Evolutionary conservation across 1,140 invertebrate genomes (phyloP), one percentile per base, ranked within the genome.

Genomic region (Drosophila subobscura): DNA sequence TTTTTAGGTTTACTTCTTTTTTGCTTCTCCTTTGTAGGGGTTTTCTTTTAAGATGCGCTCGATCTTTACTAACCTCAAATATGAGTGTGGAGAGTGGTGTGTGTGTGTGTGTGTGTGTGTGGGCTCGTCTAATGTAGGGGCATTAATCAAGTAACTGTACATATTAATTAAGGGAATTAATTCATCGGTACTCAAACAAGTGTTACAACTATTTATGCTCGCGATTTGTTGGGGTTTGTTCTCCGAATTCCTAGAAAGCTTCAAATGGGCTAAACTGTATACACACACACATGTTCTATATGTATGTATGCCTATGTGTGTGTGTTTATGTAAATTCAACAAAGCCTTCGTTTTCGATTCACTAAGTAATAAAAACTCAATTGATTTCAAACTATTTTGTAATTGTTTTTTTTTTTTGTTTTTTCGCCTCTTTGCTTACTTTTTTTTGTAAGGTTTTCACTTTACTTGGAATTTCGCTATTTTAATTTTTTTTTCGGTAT

Each of bases 151-250:
- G 33, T 68, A 67, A 68, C 65, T 68, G 67, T 68, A 68, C 65
- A 68, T 64, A 68, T 49, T 68, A 67, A 68, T 44, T 67, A 23
- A 55, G 67, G 65, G 63, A 50, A 56, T 41, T 67, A 68, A 68
- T 67, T 63, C 65, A 68, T 64, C 65, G 64, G 56, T 63, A 56
- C 60, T 80, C 68, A 80, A 80, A 80, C 77, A 81, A 80, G 63
- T 60, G 22, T 47, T 68, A 81, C 58, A 77, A 59, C 78, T 80
- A 77, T 80, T 64, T 64, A 50, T 53, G 51, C 49, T 64, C 33
- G 41, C 49, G 45, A 52, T 41, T 68, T 66, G 16, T 54, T 44
- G 20, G 23, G 55, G 46, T 61, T 61, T 52, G 29, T 51, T 50
- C 46, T 60, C 22, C 59, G 55, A 54, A 64, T 70, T 42, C 49